Base-by-base conservation (phyloP, 2,797 vertebrate genomes). In the Apogon talboti region DNA sequence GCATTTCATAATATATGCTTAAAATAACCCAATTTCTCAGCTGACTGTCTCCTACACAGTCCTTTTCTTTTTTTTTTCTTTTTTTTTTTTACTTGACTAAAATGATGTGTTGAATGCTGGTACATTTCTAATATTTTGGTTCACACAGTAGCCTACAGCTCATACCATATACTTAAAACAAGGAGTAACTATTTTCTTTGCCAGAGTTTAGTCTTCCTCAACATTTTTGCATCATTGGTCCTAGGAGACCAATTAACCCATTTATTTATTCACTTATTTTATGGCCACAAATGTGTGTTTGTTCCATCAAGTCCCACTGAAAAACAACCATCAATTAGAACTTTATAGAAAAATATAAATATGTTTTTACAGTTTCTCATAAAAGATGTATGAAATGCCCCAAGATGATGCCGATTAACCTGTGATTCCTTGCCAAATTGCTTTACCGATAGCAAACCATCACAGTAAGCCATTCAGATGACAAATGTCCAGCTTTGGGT, bases 371-470 rank as follows among this genome's bases (percentile, higher is more conserved):
- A 56, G 38, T 75, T 82, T 50, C 30, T 41, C 68, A 68, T 83
- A 74, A 83, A 83, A 83, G 58, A 50, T 58, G 30, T 37, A 42
- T 65, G 50, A 78, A 74, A 76, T 46, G 61, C 48, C 6, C 30
- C 11, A 40, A 44, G 47, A 44, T 19, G 72, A 55, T 61, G 38
- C 15, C 21, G 3, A 78, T 89, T 79, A 84, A 82, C 67, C 44
- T 74, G 6, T 60, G 66, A 74, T 66, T 62, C 28, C 44, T 18
- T 10, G 37, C 58, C 38, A 68, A 71, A 86, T 71, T 44, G 64
- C 57, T 78, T 73, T 35, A 73, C 72, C 64, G 60, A 82, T 77
- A 87, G 46, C 30, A 60, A 43, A 63, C 13, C 59, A 59, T 86
- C 59, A 59, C 11, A 6, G 3, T 33, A 46, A 62, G 60, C 68